Evolutionary conservation across 2,888 invertebrate genomes (phyloP), one percentile per base, ranked within the genome.

Genomic region (Schrankia costaestrigalis): DNA sequence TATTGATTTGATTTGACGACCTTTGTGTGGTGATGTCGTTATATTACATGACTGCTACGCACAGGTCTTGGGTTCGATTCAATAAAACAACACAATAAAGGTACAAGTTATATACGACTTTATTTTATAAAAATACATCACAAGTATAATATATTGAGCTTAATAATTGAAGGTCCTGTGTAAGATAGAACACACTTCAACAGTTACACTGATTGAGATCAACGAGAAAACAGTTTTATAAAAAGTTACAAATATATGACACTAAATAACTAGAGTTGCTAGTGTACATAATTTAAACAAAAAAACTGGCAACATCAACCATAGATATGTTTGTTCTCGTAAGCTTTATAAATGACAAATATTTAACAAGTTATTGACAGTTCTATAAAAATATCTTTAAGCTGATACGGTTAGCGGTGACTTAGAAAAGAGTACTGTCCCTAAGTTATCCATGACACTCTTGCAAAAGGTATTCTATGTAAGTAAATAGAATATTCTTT

Each of bases 111-210:
- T 42, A 48, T 61, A 71, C 52, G 63, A 65, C 63, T 82, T 77
- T 78, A 75, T 75, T 73, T 61, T 84, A 85, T 70, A 85, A 86
- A 86, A 86, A 86, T 86, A 85, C 85, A 84, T 84, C 81, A 84
- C 82, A 85, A 79, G 77, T 84, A 77, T 77, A 72, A 60, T 55
- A 80, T 79, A 75, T 86, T 86, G 86, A 86, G 86, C 86, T 77
- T 78, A 80, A 64, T 81, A 80, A 76, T 78, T 73, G 77, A 82
- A 82, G 72, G 68, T 80, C 82, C 78, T 84, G 80, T 83, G 78
- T 68, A 70, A 73, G 72, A 75, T 73, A 81, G 82, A 84, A 82
- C 83, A 85, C 83, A 76, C 72, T 69, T 71, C 67, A 76, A 76
- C 72, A 76, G 73, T 71, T 74, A 68, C 47, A 50, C 26, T 60